Base-by-base conservation (phyloP, 2,797 vertebrate species). In the Clarias laeviceps region DNA sequence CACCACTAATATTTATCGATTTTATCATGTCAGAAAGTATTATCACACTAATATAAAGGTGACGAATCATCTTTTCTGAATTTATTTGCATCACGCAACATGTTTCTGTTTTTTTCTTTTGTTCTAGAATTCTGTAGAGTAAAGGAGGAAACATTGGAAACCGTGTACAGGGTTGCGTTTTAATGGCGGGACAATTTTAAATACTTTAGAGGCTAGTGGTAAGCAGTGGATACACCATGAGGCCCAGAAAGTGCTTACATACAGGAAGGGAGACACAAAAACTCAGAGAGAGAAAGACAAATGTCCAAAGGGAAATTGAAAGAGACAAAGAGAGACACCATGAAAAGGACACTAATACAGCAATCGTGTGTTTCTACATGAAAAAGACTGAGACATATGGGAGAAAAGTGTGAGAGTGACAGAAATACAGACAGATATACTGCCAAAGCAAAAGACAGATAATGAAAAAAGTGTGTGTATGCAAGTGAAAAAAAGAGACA, bases 131-230 rank as follows among this genome's bases (percentile, higher is more conserved):
- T 15, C 50, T 79, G 57, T 40, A 57, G 11, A 76, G 29, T 29
- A 40, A 66, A 66, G 37, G 92, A 32, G 27, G 18, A 74, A 57
- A 20, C 7, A 37, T 20, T 15, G 2, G 40, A 50, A 50, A 73
- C 22, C 27, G 70, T 72, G 37, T 90, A 93, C 90, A 85, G 34
- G 81, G 88, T 89, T 78, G 45, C 18, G 15, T 50, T 45, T 90
- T 86, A 88, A 77, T 86, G 89, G 85, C 89, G 90, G 91, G 92
- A 89, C 89, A 88, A 65, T 87, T 57, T 59, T 40, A 32, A 59
- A 59, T 70, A 37, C 80, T 84, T 61, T 82, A 59, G 73, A 84
- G 61, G 86, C 84, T 90, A 90, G 88, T 88, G 88, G 90, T 86
- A 56, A 66, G 83, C 82, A 84, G 80, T 85, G 85, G 68, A 37